Percentiles rank a stretch among this genome's conserved stretches.
These are phyloP conservation scores for Macaria liturata DNA, from an alignment of 2,888 invertebrate genomes.

Conservation along the genomic window DNA sequence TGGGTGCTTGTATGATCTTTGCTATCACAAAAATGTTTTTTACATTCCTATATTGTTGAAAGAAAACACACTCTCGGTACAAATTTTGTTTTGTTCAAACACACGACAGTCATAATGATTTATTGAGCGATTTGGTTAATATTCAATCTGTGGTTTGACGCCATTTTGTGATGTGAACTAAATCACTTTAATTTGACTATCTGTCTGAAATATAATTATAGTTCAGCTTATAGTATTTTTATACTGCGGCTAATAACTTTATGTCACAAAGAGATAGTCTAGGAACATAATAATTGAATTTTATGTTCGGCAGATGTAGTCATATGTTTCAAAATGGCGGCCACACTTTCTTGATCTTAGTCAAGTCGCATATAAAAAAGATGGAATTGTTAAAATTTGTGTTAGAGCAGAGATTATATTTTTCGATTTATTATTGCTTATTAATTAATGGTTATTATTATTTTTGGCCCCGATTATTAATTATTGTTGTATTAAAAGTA, in stretches of 20 bases:
- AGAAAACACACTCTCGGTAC: constrained; percentile 46
- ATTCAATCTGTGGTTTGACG: too few species aligned
- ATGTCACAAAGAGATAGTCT: too few species aligned
- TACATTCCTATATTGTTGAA: constrained; percentile 70
- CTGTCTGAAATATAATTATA: too few species aligned
- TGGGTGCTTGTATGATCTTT: constrained; percentile 66
- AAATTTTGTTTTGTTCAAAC: constrained; percentile 44
- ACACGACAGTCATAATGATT: background rate
- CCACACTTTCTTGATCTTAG: too few species aligned
- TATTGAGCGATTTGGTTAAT: background rate
- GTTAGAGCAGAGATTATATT: constrained; percentile 77
- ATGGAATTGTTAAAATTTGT: constrained; percentile 75
- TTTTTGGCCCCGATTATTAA: constrained; percentile 53
- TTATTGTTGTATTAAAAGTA: constrained; percentile 67
- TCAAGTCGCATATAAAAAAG: constrained; percentile 34
- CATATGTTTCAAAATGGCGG: too few species aligned
- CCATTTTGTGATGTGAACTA: too few species aligned
- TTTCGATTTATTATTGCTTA: constrained; percentile 75
- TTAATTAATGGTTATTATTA: constrained; percentile 48
- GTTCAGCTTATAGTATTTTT: too few species aligned
- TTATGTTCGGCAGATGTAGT: too few species aligned
- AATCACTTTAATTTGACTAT: too few species aligned
- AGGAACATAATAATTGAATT: too few species aligned
- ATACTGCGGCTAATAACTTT: too few species aligned
- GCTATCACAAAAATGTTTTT: constrained; percentile 48